Evolutionary conservation across 2,888 invertebrate genomes (phyloP), one percentile per base, ranked within the genome.

Genomic region (Temnothorax unifasciatus): DNA sequence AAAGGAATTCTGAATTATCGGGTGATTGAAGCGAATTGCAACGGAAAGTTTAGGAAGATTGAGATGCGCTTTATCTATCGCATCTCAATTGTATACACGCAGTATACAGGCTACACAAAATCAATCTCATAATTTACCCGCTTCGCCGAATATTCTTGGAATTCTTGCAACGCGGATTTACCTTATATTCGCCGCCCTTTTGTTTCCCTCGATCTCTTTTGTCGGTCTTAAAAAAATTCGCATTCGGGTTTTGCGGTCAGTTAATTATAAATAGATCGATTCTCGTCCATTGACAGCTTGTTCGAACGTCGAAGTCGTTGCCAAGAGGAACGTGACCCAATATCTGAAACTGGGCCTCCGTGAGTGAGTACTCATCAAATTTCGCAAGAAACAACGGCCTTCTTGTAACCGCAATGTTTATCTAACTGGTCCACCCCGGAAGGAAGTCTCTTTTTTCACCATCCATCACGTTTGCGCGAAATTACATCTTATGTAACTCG

Each of bases 301-400:
- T 68, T 75, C 64, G 57, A 63, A 52, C 63, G 57, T 25, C 21
- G 21, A 50, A 52, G 68, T n/a, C 81, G 86, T 82, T 85, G 89
- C 90, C 90, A 88, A 89, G 77, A 85, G 71, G 84, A 84, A 63
- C 83, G 75, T 69, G 90, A 89, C 89, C 89, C 81, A 90, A 89
- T 89, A 59, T 69, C 18, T 34, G 68, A 83, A 84, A 87, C 66
- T 85, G 52, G 74, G 50, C 34, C 64, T 69, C 21, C 34, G 50
- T 44, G 57, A 71, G 29, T 47, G 25, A 47, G 21, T 38, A 34
- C 29, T 59, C 44, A 52, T 75, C 66, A 59, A 66, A 86, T 87
- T 85, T 87, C 82, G 82, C 77, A 85, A 85, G 63, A 47, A 54
- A 77, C 82, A 76, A 76, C 64, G 66, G 64, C 9, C 76, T 52